Percentiles rank a stretch among this genome's conserved stretches.
Conservation (phyloP, 2,888 invertebrate genomes). For the Xanthia icteritia region DNA sequence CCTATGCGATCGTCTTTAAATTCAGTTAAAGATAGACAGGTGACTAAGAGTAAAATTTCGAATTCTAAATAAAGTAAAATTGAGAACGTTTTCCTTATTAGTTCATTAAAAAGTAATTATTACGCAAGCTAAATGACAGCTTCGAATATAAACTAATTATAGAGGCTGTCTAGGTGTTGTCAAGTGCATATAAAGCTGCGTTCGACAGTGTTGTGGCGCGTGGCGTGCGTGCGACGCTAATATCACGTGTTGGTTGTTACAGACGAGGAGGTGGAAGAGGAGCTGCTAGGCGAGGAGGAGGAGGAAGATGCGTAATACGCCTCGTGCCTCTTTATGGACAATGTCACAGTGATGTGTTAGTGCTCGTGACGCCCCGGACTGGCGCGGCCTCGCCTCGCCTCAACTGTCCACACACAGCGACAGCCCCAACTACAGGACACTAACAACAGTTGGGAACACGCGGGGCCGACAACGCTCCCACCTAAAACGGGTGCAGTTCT, state of each 20-base stretch:
- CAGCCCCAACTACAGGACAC: conserved; percentile 74
- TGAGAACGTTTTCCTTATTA: neutral
- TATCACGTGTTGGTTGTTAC: conserved; percentile 76
- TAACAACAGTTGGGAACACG: conserved; percentile 86
- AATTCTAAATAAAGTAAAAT: conserved; percentile 8
- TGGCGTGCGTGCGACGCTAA: conserved; percentile 47
- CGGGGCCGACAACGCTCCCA: conserved; percentile 88
- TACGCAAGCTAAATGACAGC: neutral
- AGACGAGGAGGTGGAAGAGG: conserved; percentile 89
- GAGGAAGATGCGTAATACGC: conserved; percentile 90
- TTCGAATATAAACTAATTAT: conserved; percentile 3
- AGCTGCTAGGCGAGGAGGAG: conserved; percentile 88
- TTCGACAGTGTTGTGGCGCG: conserved; percentile 17
- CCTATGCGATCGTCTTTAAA: conserved; percentile 30
- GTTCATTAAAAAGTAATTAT: neutral
- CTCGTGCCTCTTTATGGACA: conserved; percentile 88
- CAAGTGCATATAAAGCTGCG: conserved; percentile 16
- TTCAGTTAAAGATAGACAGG: conserved; percentile 1
- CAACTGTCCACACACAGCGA: conserved; percentile 81
- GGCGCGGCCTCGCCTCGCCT: conserved; percentile 88
- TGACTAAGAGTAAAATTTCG: neutral
- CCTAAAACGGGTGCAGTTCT: conserved; percentile 89
- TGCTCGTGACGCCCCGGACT: conserved; percentile 88
- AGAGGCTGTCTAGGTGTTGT: conserved; percentile 11
- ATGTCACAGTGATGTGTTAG: conserved; percentile 91